phyloP scores from a whole-genome alignment of 2,888 invertebrate species.

The Lamellibrachia satsuma region DNA sequence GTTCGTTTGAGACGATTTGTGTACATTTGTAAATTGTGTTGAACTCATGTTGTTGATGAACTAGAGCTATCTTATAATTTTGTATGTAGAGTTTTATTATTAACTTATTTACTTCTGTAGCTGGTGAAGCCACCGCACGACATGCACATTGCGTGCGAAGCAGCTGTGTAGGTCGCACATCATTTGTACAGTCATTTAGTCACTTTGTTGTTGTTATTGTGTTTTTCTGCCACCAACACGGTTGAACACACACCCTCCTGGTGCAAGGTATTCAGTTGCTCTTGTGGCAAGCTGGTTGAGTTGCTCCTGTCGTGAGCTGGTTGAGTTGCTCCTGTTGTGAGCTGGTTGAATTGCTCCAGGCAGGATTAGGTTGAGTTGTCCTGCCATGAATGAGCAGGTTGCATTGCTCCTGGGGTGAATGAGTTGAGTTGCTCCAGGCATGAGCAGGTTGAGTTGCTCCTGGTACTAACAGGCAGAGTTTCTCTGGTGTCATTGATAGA shows the following conservation, averaged over 20 bases:
- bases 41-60: not conserved
- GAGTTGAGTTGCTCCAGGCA: not conserved
- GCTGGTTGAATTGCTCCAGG: not conserved
- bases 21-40: constrained; percentile 17
- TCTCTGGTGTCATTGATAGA: not conserved
- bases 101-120: not conserved
- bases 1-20: not conserved
- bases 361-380: not conserved
- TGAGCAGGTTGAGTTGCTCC: not conserved
- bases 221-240: not conserved
- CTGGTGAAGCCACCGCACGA: not conserved
- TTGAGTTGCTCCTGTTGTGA: not conserved
- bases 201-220: not conserved
- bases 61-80: not conserved
- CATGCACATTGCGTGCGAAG: not conserved
- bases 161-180: not conserved
- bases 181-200: constrained; percentile 1
- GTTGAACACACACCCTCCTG: not conserved
- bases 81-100: not conserved
- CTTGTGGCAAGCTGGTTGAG: not conserved
- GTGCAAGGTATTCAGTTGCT: not conserved
- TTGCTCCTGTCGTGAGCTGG: not conserved
- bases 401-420: not conserved
- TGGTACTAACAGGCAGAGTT: not conserved
- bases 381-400: not conserved